Conservation (phyloP, 2,113 vertebrate genomes). For the Penelope pileata region DNA sequence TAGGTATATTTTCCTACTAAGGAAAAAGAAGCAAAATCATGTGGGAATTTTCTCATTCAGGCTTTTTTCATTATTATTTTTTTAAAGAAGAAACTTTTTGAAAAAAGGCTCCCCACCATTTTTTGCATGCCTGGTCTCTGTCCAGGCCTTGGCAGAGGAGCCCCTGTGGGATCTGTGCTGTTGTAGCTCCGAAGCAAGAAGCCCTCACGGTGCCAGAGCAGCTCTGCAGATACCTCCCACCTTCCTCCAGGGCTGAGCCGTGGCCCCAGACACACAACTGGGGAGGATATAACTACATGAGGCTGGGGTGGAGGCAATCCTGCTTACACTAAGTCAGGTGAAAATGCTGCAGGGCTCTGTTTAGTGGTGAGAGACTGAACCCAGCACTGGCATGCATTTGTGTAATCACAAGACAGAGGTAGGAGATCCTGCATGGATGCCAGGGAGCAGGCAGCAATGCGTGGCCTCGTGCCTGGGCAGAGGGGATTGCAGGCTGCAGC, state of each 20-base stretch:
- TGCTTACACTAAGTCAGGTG: not conserved
- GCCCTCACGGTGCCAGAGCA: accelerated
- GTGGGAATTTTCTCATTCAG: not conserved
- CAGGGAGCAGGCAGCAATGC: not conserved
- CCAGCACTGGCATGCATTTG: not conserved
- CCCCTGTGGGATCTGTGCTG: accelerated
- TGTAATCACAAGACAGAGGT: not conserved
- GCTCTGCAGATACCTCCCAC: not conserved
- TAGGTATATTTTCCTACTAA: not conserved
- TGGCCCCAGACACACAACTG: not conserved
- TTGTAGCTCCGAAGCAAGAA: not conserved
- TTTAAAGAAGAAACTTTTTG: not conserved
- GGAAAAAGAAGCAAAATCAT: not conserved
- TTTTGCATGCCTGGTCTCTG: not conserved
- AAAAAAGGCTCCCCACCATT: not conserved
- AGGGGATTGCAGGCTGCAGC: not conserved
- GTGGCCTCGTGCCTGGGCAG: not conserved
- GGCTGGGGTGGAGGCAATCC: not conserved
- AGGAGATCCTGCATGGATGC: accelerated
- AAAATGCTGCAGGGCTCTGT: not conserved
- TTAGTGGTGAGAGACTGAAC: not conserved
- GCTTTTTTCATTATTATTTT: not conserved
- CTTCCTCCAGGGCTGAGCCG: not conserved
- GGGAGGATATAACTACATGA: not conserved
- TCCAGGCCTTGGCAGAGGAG: not conserved